A percentile compares a stretch with the other conserved stretches of the same genome.
phyloP scores from a whole-genome alignment of 1,140 invertebrate genomes.

The Drosophila littoralis region DNA sequence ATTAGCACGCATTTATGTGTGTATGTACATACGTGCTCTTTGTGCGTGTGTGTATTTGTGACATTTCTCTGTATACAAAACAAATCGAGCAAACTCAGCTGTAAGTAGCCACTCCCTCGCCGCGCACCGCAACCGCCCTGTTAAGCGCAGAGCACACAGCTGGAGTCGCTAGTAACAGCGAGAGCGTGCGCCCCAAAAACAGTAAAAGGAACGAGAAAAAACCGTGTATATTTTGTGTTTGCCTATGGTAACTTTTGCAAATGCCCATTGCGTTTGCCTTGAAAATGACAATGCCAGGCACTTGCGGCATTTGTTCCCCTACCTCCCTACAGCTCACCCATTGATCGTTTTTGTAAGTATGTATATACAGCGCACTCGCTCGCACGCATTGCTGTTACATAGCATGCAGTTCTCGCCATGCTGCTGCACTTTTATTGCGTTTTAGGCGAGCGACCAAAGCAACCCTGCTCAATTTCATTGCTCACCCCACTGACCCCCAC shows the following conservation, averaged over 20 bases:
- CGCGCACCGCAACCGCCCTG: constrained; percentile 19
- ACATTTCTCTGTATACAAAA: constrained; percentile 70
- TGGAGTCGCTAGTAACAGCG: constrained; percentile 36
- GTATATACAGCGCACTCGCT: constrained; percentile 47
- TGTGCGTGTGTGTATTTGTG: constrained; percentile 25
- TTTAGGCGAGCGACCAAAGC: constrained; percentile 62
- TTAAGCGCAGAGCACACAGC: constrained; percentile 47
- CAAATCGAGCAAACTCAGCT: constrained; percentile 72
- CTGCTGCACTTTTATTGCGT: constrained; percentile 78
- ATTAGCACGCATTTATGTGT: constrained; percentile 8
- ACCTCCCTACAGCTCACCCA: constrained; percentile 9
- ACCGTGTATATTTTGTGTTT: constrained; percentile 32
- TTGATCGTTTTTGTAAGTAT: constrained; percentile 28
- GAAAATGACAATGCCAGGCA: constrained; percentile 68
- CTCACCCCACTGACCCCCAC: constrained; percentile 37
- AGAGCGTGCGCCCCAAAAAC: constrained; percentile 36
- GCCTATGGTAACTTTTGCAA: constrained; percentile 38
- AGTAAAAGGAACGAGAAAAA: constrained; percentile 18
- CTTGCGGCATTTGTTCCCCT: constrained; percentile 34
- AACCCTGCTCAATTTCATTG: constrained; percentile 63
- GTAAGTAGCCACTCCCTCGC: constrained; percentile 62
- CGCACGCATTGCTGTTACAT: constrained; percentile 42
- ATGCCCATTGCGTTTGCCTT: constrained; percentile 58
- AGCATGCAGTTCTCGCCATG: constrained; percentile 41
- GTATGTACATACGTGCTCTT: constrained; percentile 18